Conservation (phyloP, 2,113 vertebrate species). For the Siphamia tubifer region DNA sequence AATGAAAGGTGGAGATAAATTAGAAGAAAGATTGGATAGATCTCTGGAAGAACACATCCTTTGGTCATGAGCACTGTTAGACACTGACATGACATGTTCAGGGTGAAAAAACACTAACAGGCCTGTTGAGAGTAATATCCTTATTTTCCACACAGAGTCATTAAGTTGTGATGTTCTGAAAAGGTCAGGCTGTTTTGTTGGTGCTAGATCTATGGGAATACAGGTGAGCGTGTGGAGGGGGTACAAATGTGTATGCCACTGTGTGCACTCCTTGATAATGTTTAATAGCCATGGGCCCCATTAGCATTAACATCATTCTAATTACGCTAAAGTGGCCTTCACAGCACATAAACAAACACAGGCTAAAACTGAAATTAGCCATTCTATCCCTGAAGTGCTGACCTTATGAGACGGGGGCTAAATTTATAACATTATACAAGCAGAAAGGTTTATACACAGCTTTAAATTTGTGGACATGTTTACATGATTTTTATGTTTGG, state of each 20-base stretch:
- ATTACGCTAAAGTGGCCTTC: slow-evolving; percentile 48
- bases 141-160: slow-evolving; percentile 1
- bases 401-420: slow-evolving; percentile 29
- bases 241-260: neutral
- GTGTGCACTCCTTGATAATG: slow-evolving; percentile 29
- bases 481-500: no score
- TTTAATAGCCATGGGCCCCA: slow-evolving; percentile 45
- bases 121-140: neutral
- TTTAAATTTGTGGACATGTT: no score
- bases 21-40: neutral
- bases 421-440: slow-evolving; percentile 1
- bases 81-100: neutral
- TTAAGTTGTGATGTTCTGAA: slow-evolving; percentile 39
- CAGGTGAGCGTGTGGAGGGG: slow-evolving; percentile 13
- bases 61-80: neutral
- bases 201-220: slow-evolving; percentile 4
- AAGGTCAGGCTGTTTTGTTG: slow-evolving; percentile 58
- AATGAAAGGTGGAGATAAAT: neutral
- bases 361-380: slow-evolving; percentile 16
- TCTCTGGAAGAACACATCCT: neutral
- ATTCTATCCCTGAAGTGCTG: slow-evolving; percentile 11
- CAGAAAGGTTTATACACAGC: no score
- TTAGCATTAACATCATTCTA: slow-evolving; percentile 63
- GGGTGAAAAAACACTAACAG: slow-evolving; percentile 1
- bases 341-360: slow-evolving; percentile 39